phyloP scores from a whole-genome alignment of 30 jellyfish, hydroid and myxozoan genomes.

The Chrysaora quinquecirrha region DNA sequence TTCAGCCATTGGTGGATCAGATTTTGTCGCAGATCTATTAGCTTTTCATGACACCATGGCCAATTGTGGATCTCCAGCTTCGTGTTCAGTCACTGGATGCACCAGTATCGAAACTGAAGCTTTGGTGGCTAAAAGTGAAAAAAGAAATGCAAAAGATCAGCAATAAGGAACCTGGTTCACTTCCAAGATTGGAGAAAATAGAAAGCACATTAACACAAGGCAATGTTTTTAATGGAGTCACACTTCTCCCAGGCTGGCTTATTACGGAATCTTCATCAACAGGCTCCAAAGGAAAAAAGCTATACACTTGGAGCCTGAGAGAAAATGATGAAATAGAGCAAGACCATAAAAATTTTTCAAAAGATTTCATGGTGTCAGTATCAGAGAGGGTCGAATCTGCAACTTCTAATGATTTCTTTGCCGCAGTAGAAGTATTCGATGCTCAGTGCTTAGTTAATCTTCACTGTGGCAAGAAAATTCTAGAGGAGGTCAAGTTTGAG shows the following conservation, averaged over 20 bases:
- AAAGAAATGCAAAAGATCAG: neutral
- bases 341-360: neutral
- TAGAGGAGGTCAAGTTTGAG: neutral
- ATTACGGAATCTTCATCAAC: too few relatives aligned
- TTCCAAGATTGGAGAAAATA: constrained; percentile 4
- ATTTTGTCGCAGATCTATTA: too few relatives aligned
- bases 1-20: constrained; percentile 10
- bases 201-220: neutral
- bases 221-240: neutral
- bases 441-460: neutral
- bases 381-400: constrained; percentile 4
- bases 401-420: constrained; percentile 8
- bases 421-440: constrained; percentile 2
- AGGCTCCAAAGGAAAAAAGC: too few relatives aligned
- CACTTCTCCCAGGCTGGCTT: too few relatives aligned
- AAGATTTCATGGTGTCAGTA: constrained; percentile 4
- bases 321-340: too few relatives aligned
- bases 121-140: constrained; percentile 13
- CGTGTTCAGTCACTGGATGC: too few relatives aligned
- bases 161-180: neutral
- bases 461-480: constrained; percentile 6
- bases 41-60: neutral
- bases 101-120: too few relatives aligned
- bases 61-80: constrained; percentile 10
- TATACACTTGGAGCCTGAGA: too few relatives aligned